A percentile compares a stretch with the other conserved stretches of the same genome.
Conservation (phyloP, 2,888 invertebrate species). For the Melolontha melolontha region DNA sequence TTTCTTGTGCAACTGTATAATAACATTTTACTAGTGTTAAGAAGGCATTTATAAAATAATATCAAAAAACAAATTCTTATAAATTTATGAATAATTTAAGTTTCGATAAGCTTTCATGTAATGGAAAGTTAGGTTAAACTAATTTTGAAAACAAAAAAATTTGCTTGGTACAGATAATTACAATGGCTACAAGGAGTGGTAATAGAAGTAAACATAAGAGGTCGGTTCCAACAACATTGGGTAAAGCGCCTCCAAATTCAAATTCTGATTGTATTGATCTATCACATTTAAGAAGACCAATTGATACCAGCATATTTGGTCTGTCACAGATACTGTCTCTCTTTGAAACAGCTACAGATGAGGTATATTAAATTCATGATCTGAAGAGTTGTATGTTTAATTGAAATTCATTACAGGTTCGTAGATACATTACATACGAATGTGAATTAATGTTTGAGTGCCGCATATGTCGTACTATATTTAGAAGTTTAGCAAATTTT, state of each 20-base stretch:
- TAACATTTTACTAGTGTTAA: too few relatives aligned
- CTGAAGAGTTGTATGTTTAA: not conserved
- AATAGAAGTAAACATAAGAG: constrained; percentile 49
- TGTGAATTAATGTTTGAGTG: constrained; percentile 93
- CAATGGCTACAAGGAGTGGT: constrained; percentile 35
- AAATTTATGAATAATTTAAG: too few relatives aligned
- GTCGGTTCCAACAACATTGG: constrained; percentile 58
- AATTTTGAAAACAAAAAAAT: not conserved
- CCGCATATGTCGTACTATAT: constrained; percentile 86
- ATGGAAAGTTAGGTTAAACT: constrained; percentile 39
- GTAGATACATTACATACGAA: constrained; percentile 81
- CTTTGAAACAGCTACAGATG: constrained; percentile 80
- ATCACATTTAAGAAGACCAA: constrained; percentile 71
- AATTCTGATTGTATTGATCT: constrained; percentile 58
- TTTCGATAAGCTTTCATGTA: not conserved
- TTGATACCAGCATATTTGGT: constrained; percentile 76
- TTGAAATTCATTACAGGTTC: constrained; percentile 70
- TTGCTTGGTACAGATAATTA: not conserved
- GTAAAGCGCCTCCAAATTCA: constrained; percentile 53
- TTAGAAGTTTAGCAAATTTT: constrained; percentile 88
- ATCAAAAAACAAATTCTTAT: too few relatives aligned
- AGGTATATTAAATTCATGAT: constrained; percentile 67
- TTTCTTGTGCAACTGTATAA: too few relatives aligned
- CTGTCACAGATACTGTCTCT: constrained; percentile 79
- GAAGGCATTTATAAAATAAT: too few relatives aligned